Conservation (phyloP, 2,797 vertebrate genomes). For the Enoplosus armatus region DNA sequence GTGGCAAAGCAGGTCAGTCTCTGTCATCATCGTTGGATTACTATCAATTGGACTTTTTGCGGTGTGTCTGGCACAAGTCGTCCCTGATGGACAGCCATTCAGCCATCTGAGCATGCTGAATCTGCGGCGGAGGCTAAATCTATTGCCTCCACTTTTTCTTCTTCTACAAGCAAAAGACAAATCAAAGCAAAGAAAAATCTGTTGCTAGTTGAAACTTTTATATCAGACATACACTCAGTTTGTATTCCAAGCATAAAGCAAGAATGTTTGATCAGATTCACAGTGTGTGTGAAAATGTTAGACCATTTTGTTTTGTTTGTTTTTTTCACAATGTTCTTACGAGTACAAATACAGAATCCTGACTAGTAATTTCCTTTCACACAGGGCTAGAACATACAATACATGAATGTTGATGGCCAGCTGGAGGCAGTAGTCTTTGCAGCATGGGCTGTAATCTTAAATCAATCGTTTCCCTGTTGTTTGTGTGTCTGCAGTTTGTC, state of each 20-base stretch:
- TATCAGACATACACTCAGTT: slow-evolving; percentile 11
- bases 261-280: slow-evolving; percentile 41
- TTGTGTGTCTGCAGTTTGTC: slow-evolving; percentile 20
- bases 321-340: slow-evolving; percentile 32
- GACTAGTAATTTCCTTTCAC: slow-evolving; percentile 52
- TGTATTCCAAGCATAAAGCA: slow-evolving; percentile 46
- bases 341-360: slow-evolving; percentile 49
- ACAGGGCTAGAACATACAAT: slow-evolving; percentile 15
- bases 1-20: slow-evolving; percentile 17
- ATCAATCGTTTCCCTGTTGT: slow-evolving; percentile 8
- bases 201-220: not conserved
- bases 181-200: slow-evolving; percentile 2
- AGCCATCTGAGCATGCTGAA: slow-evolving; percentile 15
- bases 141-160: not conserved
- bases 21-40: not conserved
- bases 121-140: slow-evolving; percentile 1
- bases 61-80: not conserved
- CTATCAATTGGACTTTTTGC: not conserved
- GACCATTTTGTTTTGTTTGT: slow-evolving; percentile 51
- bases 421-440: slow-evolving; percentile 32
- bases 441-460: slow-evolving; percentile 37
- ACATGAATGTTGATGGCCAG: slow-evolving; percentile 13
- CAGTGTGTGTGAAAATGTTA: slow-evolving; percentile 41
- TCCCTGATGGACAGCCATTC: slow-evolving; percentile 7
- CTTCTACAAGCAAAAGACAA: not conserved